Base-by-base conservation (phyloP, 2,113 vertebrate species). In the Aramus guarauna region DNA sequence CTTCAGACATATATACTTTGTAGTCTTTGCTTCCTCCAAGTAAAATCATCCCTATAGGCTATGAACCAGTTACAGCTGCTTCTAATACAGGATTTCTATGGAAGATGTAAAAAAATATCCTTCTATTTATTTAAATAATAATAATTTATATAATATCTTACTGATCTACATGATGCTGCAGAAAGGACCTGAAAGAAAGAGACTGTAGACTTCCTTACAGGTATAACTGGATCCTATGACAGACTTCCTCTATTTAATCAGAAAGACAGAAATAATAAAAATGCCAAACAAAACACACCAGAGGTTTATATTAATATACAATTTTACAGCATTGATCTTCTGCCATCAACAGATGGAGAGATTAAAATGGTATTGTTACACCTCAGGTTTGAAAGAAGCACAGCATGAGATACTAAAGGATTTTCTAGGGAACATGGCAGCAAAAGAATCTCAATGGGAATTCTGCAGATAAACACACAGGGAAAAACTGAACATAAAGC, bases 331-430 rank as follows among this genome's bases (percentile, higher is more conserved):
- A 95, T 22, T 95, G 87, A 97, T 96, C 67, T 78, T 80, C 85
- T 90, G 78, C 87, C 76, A 81, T 91, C 84, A 93, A 47, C 94
- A 97, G 94, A 92, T 94, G 94, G 83, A 81, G 92, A 95, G 73
- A 94, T 95, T 88, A 95, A 92, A 90, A 86, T 58, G 53, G 88
- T 71, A 45, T 29, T 85, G 88, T 88, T 63, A 34, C 60, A 89
- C 74, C 63, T 89, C 86, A 37, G 85, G 43, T 91, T 34, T 92
- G 80, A 96, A 96, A 96, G 64, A 8, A 24, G 74, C 79, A 68
- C 89, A 85, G 81, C 32, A 29, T 15, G 80, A 95, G 50, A 75
- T 43, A 93, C 90, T 92, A 97, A 76, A 97, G 83, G 85, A 71
- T 92, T 96, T 97, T 94, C 80, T 69, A 79, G 92, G 85, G 68